phyloP scores from a whole-genome alignment of 2,797 vertebrate genomes.

The Smutsia temminckii region DNA sequence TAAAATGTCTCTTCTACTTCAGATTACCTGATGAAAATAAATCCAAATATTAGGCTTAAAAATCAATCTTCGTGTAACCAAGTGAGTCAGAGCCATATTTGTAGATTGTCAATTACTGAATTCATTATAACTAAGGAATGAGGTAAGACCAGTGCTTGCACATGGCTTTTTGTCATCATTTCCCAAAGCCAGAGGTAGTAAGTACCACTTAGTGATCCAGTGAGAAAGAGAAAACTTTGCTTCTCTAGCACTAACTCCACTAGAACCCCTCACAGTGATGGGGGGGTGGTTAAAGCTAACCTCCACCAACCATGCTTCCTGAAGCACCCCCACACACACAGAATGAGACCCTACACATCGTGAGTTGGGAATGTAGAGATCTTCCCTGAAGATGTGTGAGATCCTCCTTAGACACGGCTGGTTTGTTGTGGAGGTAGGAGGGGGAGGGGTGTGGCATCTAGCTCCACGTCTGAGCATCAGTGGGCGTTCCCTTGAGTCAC shows the following conservation, averaged over 20 bases:
- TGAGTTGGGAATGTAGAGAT: not conserved
- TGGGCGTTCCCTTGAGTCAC: not conserved
- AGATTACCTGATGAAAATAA: not conserved
- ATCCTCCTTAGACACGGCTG: not conserved
- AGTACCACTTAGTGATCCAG: not conserved
- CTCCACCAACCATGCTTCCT: not conserved
- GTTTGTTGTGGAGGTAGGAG: not conserved
- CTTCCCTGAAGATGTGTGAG: not conserved
- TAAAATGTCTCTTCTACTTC: not conserved
- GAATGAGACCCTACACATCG: not conserved
- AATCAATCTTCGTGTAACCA: not conserved
- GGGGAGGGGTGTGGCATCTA: rapidly evolving
- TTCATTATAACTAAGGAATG: not conserved
- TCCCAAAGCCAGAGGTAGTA: not conserved
- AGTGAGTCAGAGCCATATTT: not conserved
- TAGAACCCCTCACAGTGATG: rapidly evolving
- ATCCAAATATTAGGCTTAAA: not conserved
- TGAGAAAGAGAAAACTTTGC: not conserved
- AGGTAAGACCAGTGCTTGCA: not conserved
- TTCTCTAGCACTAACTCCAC: not conserved
- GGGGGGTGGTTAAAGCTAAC: not conserved
- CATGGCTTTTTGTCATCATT: not conserved
- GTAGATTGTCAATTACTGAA: not conserved
- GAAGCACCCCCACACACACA: not conserved
- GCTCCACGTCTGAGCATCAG: not conserved